Conservation (phyloP, 2,888 invertebrate species). For the Synanthedon tipuliformis region DNA sequence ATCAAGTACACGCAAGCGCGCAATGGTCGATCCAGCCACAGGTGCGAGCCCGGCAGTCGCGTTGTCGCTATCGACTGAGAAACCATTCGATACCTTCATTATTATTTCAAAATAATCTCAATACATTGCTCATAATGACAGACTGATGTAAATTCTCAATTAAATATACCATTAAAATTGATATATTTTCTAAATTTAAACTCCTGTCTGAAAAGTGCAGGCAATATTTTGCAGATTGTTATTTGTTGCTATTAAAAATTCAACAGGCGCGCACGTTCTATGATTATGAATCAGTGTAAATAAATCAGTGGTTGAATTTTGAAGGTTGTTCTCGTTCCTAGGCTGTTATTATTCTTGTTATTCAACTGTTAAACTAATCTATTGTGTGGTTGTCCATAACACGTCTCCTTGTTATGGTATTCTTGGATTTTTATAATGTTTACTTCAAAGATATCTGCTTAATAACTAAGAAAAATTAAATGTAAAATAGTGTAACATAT, state of each 20-base stretch:
- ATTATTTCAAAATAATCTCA: slow-evolving; percentile 12
- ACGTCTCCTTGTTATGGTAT: no score
- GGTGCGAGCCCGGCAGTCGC: slow-evolving; percentile 64
- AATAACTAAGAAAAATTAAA: no score
- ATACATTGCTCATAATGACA: slow-evolving; percentile 30
- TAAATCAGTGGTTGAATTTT: slow-evolving; percentile 33
- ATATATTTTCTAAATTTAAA: slow-evolving; percentile 7
- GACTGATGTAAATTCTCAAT: slow-evolving; percentile 26
- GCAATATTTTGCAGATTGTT: slow-evolving; percentile 15
- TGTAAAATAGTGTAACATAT: no score
- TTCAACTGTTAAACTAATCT: slow-evolving; percentile 21
- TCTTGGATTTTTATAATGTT: no score
- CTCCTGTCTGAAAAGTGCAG: slow-evolving; percentile 22
- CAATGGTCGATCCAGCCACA: slow-evolving; percentile 54
- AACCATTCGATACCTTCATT: slow-evolving; percentile 14
- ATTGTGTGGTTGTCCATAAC: slow-evolving; percentile 9
- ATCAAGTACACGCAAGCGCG: slow-evolving; percentile 65
- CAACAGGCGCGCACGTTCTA: slow-evolving; percentile 45
- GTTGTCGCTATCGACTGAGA: slow-evolving; percentile 29
- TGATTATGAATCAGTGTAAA: slow-evolving; percentile 12
- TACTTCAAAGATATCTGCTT: no score
- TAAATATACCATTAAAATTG: slow-evolving; percentile 9
- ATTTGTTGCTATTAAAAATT: slow-evolving; percentile 35
- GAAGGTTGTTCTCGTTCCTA: slow-evolving; percentile 33
- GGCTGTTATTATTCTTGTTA: slow-evolving; percentile 35